Evolutionary conservation across 2,113 vertebrate genomes (phyloP), one percentile per base, ranked within the genome.

Genomic region (Hypocryptadius cinnamomeus): DNA sequence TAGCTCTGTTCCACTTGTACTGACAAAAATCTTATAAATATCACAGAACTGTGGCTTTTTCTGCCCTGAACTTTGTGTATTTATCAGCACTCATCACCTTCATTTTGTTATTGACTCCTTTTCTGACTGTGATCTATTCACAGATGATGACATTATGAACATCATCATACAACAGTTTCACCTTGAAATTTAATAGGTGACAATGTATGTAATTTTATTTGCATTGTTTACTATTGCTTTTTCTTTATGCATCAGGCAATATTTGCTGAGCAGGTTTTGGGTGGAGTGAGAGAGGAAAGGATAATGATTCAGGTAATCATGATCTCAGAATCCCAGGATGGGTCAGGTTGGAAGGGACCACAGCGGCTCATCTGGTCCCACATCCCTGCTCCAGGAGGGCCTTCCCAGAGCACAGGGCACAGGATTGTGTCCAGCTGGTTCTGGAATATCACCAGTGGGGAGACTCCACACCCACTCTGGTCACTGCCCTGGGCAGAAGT

Each of bases 381-480:
- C 8, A 24, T 79, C 48, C 30, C 24, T 31, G 20, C 40, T 63
- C 16, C 48, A 61, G n/a, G n/a, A 39, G 53, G 37, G 27, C 22
- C 63, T 51, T 27, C 63, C 45, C 63, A 69, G 83, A 60, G 47
- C 48, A 21, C 56, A n/a, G 1, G 1, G 33, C 45, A 53, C 45
- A 63, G 56, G 24, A 48, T 10, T 87, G 64, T 63, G 65, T 9
- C 20, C 30, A 21, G 56, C 2, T 0, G 3, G 22, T 0, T 63
- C 74, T 31, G 31, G 25, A 87, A 30, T 35, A 48, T 15, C 74
- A 0, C 17, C 35, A 64, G 35, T 12, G 48, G 35, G 35, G 74
- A 71, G 25, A 71, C n/a, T 54, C n/a, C 73, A n/a, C 40, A 54
- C 3, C 30, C 39, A 20, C 39, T 53, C 28, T 61, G 0, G 27